These are phyloP conservation scores for Zingel zingel DNA, from an alignment of 2,113 vertebrate genomes.

Conservation along the genomic window DNA sequence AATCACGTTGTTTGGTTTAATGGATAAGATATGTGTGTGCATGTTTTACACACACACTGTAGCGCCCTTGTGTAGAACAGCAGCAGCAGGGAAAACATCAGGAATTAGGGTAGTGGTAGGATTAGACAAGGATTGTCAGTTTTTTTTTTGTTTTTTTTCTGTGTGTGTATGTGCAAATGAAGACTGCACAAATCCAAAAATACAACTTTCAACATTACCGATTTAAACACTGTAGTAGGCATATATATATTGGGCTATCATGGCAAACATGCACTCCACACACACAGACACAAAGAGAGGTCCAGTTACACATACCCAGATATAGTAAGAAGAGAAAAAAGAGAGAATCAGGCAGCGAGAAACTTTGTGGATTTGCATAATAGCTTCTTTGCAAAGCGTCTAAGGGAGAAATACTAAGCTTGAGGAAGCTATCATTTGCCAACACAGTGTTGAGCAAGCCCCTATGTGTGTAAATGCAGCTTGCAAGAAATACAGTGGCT, in stretches of 20 bases:
- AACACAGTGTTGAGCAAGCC: constrained; percentile 50
- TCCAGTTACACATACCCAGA: constrained; percentile 60
- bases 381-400: constrained; percentile 72
- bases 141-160: neutral
- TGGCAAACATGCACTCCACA: constrained; percentile 16
- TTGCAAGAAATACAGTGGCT: constrained; percentile 37
- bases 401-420: constrained; percentile 71
- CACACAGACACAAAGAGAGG: constrained; percentile 33
- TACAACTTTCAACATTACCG: constrained; percentile 33
- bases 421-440: constrained; percentile 68
- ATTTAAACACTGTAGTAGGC: constrained; percentile 36
- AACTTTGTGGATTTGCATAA: constrained; percentile 79
- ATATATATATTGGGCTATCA: constrained; percentile 15
- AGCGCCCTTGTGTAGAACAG: neutral
- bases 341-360: constrained; percentile 39
- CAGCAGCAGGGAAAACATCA: neutral
- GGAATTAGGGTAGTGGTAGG: neutral
- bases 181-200: constrained; percentile 17
- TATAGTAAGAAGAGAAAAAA: constrained; percentile 36
- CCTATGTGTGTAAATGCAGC: constrained; percentile 44
- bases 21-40: neutral
- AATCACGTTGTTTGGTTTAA: constrained; percentile 22
- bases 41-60: neutral
- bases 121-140: constrained; percentile 19
- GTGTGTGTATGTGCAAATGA: constrained; percentile 3